phyloP scores from a whole-genome alignment of 2,113 vertebrate genomes.

The Microcebus jonahi region DNA sequence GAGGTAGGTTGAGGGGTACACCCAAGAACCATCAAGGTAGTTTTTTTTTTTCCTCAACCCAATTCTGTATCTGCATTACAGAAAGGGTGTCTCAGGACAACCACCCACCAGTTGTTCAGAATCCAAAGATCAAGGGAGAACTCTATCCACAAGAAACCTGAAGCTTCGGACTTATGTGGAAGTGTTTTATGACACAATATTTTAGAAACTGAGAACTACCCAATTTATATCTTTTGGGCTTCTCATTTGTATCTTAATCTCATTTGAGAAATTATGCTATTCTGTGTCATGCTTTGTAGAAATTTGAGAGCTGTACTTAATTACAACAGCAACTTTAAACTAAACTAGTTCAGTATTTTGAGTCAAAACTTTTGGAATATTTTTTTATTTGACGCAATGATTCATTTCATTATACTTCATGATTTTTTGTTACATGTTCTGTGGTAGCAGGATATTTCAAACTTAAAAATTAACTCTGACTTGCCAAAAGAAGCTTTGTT shows the following conservation, averaged over 20 bases:
- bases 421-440: background rate
- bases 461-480: conserved; percentile 47
- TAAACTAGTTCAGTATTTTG: background rate
- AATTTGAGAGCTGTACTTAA: background rate
- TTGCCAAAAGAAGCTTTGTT: conserved; percentile 57
- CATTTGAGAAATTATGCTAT: background rate
- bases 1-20: rapidly evolving
- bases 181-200: background rate
- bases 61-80: background rate
- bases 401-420: conserved; percentile 43
- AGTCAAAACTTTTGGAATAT: background rate
- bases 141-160: background rate
- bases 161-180: background rate
- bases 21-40: background rate
- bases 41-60: background rate
- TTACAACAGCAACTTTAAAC: background rate
- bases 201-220: background rate
- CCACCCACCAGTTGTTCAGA: background rate
- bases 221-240: background rate
- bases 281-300: background rate
- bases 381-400: background rate
- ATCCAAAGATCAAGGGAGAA: background rate
- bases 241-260: background rate
- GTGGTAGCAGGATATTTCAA: background rate
- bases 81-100: background rate